These are phyloP conservation scores for Baryphthengus martii DNA, from an alignment of 2,113 vertebrate genomes.

Conservation along the genomic window DNA sequence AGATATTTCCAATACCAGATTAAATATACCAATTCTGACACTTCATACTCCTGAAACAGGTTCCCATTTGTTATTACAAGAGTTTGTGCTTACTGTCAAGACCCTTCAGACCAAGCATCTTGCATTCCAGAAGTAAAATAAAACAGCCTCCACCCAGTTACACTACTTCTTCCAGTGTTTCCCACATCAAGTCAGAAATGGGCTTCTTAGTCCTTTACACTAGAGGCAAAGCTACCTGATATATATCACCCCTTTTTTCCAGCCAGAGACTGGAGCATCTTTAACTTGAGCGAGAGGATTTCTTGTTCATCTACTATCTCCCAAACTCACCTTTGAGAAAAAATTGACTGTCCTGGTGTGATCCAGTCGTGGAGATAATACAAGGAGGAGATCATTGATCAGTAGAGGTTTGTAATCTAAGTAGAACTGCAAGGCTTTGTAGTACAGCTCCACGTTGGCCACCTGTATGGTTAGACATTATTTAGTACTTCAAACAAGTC, in stretches of 20 bases:
- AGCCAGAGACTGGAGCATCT: not conserved
- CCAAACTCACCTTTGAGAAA: slow-evolving; percentile 83
- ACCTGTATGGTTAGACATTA: slow-evolving; percentile 70
- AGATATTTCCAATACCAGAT: not conserved
- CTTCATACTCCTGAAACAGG: not conserved
- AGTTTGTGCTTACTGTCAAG: not conserved
- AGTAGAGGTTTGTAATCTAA: slow-evolving; percentile 88
- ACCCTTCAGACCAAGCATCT: not conserved
- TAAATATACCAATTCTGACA: not conserved
- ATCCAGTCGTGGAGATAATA: slow-evolving; percentile 88
- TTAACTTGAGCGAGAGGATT: not conserved
- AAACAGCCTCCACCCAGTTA: not conserved
- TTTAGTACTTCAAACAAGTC: not conserved
- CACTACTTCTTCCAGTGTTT: not conserved
- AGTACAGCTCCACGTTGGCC: slow-evolving; percentile 89
- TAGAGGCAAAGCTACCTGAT: not conserved
- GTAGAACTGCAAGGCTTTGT: slow-evolving; percentile 89
- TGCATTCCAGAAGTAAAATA: not conserved
- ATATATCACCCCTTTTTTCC: not conserved
- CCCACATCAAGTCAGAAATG: not conserved
- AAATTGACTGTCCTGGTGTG: slow-evolving; percentile 85
- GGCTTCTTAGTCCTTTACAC: not conserved
- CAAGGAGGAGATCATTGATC: slow-evolving; percentile 85
- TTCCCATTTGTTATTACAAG: not conserved
- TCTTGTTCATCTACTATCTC: not conserved